Evolutionary conservation across 2,888 invertebrate genomes (phyloP), one percentile per base, ranked within the genome.

Genomic region (Scrobipalpa atriplicella): DNA sequence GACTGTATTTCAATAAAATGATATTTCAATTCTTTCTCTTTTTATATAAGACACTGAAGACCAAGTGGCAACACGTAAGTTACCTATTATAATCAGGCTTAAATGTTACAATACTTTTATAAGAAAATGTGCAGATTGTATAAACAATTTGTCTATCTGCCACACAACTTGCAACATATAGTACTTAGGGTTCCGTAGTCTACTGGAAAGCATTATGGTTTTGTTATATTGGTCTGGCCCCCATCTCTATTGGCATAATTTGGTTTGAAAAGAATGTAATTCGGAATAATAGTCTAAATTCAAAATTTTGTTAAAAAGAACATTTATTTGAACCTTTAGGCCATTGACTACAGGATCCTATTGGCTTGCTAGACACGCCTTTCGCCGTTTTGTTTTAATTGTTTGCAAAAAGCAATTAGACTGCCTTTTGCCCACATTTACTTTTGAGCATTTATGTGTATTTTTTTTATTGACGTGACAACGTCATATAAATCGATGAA

Each of bases 1-100:
- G n/a, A n/a, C n/a, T n/a, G n/a, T 52, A 18, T 52, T 9, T 18
- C 7, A 16, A 16, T 7, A 1, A 9, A n/a, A 52, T 54, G 3
- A 18, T 47, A 47, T 16, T 47, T 47, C n/a, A 47, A 47, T 47
- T 5, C 3, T 16, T 47, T 47, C 16, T 47, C 16, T 47, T 47
- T 47, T n/a, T n/a, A n/a, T 47, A 47, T 47, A 47, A 47, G n/a
- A 29, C 29, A 29, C 47, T 7, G 47, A 47, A n/a, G n/a, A 47
- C n/a, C n/a, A 47, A 47, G 47, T 47, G 47, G 47, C 47, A 16
- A 47, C 47, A 47, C 47, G 54, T 54, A 54, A 54, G 54, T 54
- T 54, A 10, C 18, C 36, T 9, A 38, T 38, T 10, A 29, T 18
- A 29, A 29, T 29, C 5, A 29, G 47, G 16, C 47, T n/a, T n/a